Evolutionary conservation across 2,113 vertebrate species (phyloP).

Genomic region (Nansenia antarctica): DNA sequence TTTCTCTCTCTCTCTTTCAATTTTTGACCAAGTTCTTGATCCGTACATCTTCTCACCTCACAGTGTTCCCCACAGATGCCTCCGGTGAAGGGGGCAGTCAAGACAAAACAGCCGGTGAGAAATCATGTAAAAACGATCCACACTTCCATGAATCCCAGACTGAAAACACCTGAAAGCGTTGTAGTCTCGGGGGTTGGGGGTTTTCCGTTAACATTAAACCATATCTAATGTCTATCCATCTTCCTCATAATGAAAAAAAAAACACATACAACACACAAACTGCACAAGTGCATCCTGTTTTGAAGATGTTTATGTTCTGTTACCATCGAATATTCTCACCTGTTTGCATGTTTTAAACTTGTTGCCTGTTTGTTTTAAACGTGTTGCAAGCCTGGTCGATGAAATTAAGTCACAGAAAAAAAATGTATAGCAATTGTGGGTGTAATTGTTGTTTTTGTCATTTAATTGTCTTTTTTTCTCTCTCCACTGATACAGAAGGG

Average conservation of each 20-base stretch:
- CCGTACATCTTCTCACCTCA: background rate
- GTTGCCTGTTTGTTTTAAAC: background rate
- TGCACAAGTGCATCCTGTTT: background rate
- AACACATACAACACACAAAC: background rate
- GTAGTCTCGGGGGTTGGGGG: background rate
- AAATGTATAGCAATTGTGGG: no score
- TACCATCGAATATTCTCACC: no score
- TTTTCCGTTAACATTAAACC: background rate
- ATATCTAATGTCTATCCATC: background rate
- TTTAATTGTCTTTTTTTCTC: background rate
- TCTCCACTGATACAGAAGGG: background rate
- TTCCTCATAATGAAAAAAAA: background rate
- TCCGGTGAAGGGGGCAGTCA: background rate
- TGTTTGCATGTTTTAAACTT: no score
- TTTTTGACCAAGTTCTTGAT: background rate
- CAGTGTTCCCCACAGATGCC: background rate
- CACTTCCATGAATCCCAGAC: background rate
- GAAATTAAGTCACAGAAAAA: background rate
- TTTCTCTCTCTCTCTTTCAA: background rate
- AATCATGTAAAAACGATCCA: background rate
- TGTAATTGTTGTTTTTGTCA: background rate
- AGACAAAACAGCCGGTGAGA: background rate
- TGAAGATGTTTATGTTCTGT: no score
- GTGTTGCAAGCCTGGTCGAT: background rate
- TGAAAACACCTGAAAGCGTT: background rate